Evolutionary conservation across 2,113 vertebrate species (phyloP), one percentile per base, ranked within the genome.

Genomic region (Paedocypris sp.): DNA sequence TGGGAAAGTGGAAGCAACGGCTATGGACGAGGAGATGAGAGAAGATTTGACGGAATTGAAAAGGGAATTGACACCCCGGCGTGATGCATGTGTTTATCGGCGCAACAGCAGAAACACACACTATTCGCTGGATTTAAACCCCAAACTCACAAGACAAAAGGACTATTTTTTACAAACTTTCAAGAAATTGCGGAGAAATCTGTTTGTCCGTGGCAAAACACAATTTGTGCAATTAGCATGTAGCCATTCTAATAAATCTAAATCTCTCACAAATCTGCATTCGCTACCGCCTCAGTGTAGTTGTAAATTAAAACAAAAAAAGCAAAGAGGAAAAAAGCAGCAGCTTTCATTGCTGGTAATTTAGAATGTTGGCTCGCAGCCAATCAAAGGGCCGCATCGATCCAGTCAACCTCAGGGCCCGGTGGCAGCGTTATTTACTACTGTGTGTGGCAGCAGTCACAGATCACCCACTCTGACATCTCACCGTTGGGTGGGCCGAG

Each of bases 381-480:
- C 86, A 85, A 68, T 69, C 70, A 79, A 80, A 80, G 77, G 60
- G 75, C 74, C 13, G 69, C 82, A 91, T 88, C 76, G 87, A 89
- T 78, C 1, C 45, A 63, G 53, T 72, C 75, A 83, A 84, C 83
- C 67, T 76, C 78, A 75, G 70, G 62, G 62, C 74, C 62, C 73
- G 64, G 57, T 76, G 77, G 78, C 78, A 76, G 79, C 75, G 78
- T 79, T 84, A 87, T 89, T 88, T 86, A 89, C 83, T 82, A 71
- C 69, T 65, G 73, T 75, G 71, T 73, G 65, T 75, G 70, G 71
- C 72, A 80, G 78, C 79, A 81, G 82, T 84, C 80, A 82, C 85
- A 87, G 88, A 88, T 87, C 83, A 87, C 73, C 73, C 67, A 77
- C 84, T 82, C 79, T 85, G 85, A 87, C 88, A 88, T 78, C 56